phyloP scores from a whole-genome alignment of 2,113 vertebrate species.

The Arizona elegans region DNA sequence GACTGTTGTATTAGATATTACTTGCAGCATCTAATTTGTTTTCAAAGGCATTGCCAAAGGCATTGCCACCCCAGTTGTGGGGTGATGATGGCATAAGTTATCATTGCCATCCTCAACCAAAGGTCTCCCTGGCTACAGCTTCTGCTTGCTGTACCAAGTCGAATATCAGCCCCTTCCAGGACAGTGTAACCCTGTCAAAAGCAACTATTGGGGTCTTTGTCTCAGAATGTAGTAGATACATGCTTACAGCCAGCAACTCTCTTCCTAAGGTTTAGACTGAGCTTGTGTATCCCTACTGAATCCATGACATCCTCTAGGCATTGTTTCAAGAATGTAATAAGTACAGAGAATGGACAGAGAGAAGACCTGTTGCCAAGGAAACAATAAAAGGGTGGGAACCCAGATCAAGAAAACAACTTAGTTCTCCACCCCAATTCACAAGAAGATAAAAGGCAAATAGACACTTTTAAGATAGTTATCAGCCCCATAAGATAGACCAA shows the following conservation, averaged over 20 bases:
- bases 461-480: background rate
- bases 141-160: background rate
- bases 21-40: background rate
- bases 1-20: background rate
- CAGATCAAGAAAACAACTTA: background rate
- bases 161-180: background rate
- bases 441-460: background rate
- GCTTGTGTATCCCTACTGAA: background rate
- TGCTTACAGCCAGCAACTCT: background rate
- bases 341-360: background rate
- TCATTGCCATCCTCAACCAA: background rate
- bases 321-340: background rate
- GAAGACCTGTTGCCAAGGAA: background rate
- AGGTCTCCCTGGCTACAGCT: background rate
- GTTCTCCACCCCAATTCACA: background rate
- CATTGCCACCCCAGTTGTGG: background rate
- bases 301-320: background rate
- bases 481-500: background rate
- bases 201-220: background rate
- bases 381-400: background rate
- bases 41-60: background rate
- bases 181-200: background rate
- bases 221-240: background rate
- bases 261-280: background rate
- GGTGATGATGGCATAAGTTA: background rate